Evolutionary conservation across 2,888 invertebrate species (phyloP), one percentile per base, ranked within the genome.

Genomic region (Drosophila picticornis): DNA sequence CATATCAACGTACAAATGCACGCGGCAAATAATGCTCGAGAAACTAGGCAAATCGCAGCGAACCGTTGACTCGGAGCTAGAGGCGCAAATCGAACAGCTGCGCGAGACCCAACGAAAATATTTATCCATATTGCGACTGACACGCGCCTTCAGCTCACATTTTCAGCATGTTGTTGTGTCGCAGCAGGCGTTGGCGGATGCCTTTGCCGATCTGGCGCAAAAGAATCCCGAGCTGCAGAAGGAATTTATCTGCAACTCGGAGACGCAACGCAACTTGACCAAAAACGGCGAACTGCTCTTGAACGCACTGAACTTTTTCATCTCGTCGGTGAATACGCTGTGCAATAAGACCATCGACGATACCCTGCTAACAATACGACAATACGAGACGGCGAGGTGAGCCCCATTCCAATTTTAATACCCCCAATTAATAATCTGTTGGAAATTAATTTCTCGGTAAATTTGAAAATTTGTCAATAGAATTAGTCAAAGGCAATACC

Each of bases 291-390:
- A 99, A 93, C 96, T 97, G 65, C 94, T 99, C 80, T 94, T 99
- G 88, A 97, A 97, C 74, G 99, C 99, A 79, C 95, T 99, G 88
- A 98, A 98, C 93, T 99, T 98, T 94, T 99, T 99, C 94, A 97
- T 97, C 91, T 98, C 97, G 58, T 97, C 98, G 34, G 97, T 99
- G 62, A 97, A 97, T 94, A 99, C 99, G 25, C 95, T 99, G 89
- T 98, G 98, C 94, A 97, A 98, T 94, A 99, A 99, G 94, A 99
- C 99, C 51, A 99, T 99, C 93, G 99, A 99, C 93, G 99, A 99
- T 93, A 99, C 95, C 38, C 91, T 95, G 80, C 96, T 97, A 90
- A 95, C 95, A 67, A 94, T 95, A 82, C 93, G 94, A 43, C 95
- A 95, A 91, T 95, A 95, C 85, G 95, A 95, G 87, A 94, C 94